Conservation (phyloP, 1,140 invertebrate species). For the Calliphora vicina region DNA sequence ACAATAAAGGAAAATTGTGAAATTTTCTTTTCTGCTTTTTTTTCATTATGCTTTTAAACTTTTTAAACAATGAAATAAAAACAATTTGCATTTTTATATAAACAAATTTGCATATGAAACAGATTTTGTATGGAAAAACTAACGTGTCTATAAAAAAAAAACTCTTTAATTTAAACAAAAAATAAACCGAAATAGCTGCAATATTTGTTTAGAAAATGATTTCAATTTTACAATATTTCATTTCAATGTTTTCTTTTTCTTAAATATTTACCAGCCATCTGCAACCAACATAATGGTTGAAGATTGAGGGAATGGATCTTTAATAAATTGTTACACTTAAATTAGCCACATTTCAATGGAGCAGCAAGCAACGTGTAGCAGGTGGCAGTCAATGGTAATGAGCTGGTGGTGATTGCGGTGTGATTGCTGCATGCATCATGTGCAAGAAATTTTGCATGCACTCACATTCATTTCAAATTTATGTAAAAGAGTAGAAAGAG, state of each 20-base stretch:
- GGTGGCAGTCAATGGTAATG: neutral
- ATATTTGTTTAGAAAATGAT: neutral
- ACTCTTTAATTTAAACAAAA: neutral
- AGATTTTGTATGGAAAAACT: neutral
- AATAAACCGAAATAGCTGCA: neutral
- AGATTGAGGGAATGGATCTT: neutral
- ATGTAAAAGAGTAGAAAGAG: too few species aligned
- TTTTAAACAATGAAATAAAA: neutral
- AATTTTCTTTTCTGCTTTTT: neutral
- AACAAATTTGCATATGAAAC: constrained; percentile 1
- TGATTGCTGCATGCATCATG: too few species aligned
- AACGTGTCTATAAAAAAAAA: neutral
- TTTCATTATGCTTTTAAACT: too few species aligned
- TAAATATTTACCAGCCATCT: neutral
- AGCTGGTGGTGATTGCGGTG: too few species aligned
- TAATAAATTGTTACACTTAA: neutral
- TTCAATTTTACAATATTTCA: neutral
- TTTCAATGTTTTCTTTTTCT: neutral
- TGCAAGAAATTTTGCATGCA: too few species aligned
- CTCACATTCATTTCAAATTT: too few species aligned
- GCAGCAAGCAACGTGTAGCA: neutral
- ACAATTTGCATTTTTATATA: neutral
- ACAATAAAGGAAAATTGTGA: constrained; percentile 2
- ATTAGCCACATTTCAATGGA: neutral
- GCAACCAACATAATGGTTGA: too few species aligned